Evolutionary conservation across 2,797 vertebrate genomes (phyloP), one percentile per base, ranked within the genome.

Genomic region (Pelobates cultripes): DNA sequence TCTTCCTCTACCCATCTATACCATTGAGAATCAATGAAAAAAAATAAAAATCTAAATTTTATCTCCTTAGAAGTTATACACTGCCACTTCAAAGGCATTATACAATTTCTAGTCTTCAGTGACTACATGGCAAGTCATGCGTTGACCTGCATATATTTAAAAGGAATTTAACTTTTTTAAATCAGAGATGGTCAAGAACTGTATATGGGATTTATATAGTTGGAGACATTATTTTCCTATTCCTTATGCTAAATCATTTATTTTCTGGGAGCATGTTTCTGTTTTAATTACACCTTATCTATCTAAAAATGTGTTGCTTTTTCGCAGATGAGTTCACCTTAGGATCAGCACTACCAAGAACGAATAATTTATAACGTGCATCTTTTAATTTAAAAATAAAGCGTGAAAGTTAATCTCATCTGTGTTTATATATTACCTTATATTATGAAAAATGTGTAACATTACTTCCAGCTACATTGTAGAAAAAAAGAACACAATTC

Each of bases 361-460:
- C 17, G 14, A 42, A 68, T 68, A 7, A 68, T 68, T 10, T 43
- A 43, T 68, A 68, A 68, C 66, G 43, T 43, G 42, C 42, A 43
- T 43, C 66, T 68, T 68, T 42, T 68, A 68, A 68, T 68, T 10
- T 68, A 42, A 68, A 68, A 68, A 68, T 42, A 68, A 43, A 68
- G 40, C 28, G 66, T 43, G 42, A 42, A 68, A 42, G 66, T 68
- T 68, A 68, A 68, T 68, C 66, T 68, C 41, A 68, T 68, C 42
- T 4, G 66, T 43, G 61, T 68, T 68, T 43, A 68, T 43, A 43
- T 68, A 70, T 43, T 44, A 45, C 4, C 43, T 70, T 44, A 15
- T 70, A 64, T 64, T 64, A 64, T 28, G 17, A 64, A 64, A 64
- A 64, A 64, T 61, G 6, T 61, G 57, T n/a, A 61, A 61, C 14